phyloP scores from a whole-genome alignment of 1,140 invertebrate species.

The Brachionus paranguensis region DNA sequence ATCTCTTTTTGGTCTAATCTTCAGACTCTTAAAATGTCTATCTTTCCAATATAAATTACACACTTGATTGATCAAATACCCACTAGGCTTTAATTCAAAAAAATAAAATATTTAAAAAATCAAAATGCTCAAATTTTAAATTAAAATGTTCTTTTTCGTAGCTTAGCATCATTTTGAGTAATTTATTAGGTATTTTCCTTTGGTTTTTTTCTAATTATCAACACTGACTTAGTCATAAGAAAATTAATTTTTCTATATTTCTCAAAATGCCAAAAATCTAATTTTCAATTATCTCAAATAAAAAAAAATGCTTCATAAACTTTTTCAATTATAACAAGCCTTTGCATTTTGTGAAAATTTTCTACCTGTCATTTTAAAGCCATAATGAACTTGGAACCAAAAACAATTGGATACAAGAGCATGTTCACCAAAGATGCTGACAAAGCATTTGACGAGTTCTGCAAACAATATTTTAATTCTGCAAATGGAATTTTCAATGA shows the following conservation, averaged over 20 bases:
- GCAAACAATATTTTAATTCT: neutral
- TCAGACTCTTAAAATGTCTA: neutral
- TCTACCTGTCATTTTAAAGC: neutral
- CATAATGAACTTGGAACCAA: neutral
- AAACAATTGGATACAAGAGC: neutral
- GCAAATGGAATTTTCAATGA: neutral
- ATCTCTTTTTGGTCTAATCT: neutral
- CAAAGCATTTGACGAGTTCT: conserved; percentile 14
- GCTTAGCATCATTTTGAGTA: neutral
- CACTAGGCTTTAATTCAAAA: neutral
- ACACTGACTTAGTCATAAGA: neutral
- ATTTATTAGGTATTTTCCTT: neutral
- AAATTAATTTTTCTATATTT: neutral
- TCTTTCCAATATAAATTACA: neutral
- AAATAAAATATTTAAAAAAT: neutral
- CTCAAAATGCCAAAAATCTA: too few species aligned
- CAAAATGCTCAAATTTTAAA: neutral
- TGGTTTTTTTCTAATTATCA: neutral
- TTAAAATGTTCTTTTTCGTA: neutral
- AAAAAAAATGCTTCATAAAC: neutral
- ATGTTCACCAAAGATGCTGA: neutral
- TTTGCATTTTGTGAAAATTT: neutral
- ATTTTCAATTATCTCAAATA: too few species aligned
- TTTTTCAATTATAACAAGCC: neutral
- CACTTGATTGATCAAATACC: neutral